A percentile compares a stretch with the other conserved stretches of the same genome.
Evolutionary conservation across 1,140 invertebrate species (phyloP).

Genomic region (fruit fly (Drosophila melanogaster)): Release_6_plus_ISO1_MT NT_033777.3:25101501-25102000

Average conservation of each 20-base stretch:
- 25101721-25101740: conserved; percentile 76
- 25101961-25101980: conserved; percentile 74
- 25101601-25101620: conserved; percentile 33
- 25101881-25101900: conserved; percentile 67
- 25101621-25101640: conserved; percentile 26
- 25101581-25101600: conserved; percentile 16
- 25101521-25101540: conserved; percentile 35
- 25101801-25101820: conserved; percentile 51
- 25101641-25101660: conserved; percentile 23
- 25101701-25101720: conserved; percentile 57
- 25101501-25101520: conserved; percentile 61
- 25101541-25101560: conserved; percentile 6
- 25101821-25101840: conserved; percentile 40
- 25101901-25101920: conserved; percentile 42
- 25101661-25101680: conserved; percentile 48
- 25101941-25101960: conserved; percentile 71
- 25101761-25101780: conserved; percentile 40
- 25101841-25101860: conserved; percentile 28
- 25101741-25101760: conserved; percentile 69
- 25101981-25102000: conserved; percentile 53
- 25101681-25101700: conserved; percentile 48
- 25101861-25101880: conserved; percentile 53
- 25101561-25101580: background rate
- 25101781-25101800: conserved; percentile 57
- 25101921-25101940: conserved; percentile 65